These are phyloP conservation scores for Agriopis marginaria DNA, from an alignment of 2,888 invertebrate species.

Conservation along the genomic window DNA sequence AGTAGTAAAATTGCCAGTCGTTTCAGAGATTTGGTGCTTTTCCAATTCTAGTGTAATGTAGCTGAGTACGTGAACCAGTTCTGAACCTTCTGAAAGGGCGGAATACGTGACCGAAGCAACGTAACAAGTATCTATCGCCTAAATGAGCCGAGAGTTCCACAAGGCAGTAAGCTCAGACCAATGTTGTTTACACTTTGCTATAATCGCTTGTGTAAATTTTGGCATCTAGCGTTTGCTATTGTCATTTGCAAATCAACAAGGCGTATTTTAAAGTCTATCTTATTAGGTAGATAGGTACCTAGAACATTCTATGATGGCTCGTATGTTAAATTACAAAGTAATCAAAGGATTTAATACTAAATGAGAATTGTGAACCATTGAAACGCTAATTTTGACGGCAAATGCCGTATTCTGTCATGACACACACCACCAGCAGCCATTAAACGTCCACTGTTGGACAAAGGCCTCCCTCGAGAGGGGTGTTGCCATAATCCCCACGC, in stretches of 20 bases:
- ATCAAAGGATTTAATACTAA: background rate
- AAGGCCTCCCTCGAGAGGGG: too few species aligned
- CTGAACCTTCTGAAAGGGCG: slow-evolving; percentile 3
- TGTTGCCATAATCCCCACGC: too few species aligned
- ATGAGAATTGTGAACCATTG: background rate
- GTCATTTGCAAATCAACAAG: background rate
- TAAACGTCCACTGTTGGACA: too few species aligned
- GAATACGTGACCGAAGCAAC: slow-evolving; percentile 34
- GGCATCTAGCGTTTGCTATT: slow-evolving; percentile 18
- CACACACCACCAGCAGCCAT: too few species aligned
- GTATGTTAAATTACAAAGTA: background rate
- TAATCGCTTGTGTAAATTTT: slow-evolving; percentile 28
- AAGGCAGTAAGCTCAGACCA: slow-evolving; percentile 14
- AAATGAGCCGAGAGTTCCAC: slow-evolving; percentile 12
- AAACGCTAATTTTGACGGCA: background rate
- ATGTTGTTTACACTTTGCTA: slow-evolving; percentile 27
- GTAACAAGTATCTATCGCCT: slow-evolving; percentile 11
- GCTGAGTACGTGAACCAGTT: slow-evolving; percentile 11
- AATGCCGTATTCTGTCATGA: background rate
- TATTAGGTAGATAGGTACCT: background rate
- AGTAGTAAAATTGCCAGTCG: background rate
- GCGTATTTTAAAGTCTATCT: background rate
- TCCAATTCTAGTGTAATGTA: background rate
- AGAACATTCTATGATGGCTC: slow-evolving; percentile 7
- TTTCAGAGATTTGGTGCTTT: too few species aligned